phyloP scores from a whole-genome alignment of 2,797 vertebrate genomes.

The Scarus forsteni region DNA sequence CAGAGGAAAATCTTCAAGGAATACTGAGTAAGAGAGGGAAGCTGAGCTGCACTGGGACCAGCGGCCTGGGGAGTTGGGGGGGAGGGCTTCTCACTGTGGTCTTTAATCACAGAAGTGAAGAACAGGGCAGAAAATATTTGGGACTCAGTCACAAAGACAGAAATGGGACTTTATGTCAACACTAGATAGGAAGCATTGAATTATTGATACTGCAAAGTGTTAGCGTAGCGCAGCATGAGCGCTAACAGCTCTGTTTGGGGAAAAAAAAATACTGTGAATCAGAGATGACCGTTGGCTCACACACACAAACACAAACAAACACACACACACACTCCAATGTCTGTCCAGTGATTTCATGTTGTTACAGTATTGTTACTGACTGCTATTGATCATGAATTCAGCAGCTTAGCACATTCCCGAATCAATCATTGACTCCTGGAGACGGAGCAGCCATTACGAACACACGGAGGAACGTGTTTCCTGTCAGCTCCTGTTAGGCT shows the following conservation, averaged over 20 bases:
- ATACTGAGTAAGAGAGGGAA: slow-evolving; percentile 36
- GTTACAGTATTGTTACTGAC: slow-evolving; percentile 19
- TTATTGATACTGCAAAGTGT: slow-evolving; percentile 51
- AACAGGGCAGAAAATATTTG: slow-evolving; percentile 13
- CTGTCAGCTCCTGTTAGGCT: slow-evolving; percentile 15
- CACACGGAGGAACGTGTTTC: slow-evolving; percentile 8
- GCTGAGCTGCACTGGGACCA: slow-evolving; percentile 32
- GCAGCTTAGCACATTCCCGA: slow-evolving; percentile 9
- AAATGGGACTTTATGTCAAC: slow-evolving; percentile 50
- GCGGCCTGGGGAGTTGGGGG: slow-evolving; percentile 33
- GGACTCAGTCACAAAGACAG: slow-evolving; percentile 34
- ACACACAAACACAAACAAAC: slow-evolving; percentile 11
- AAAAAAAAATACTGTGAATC: slow-evolving; percentile 35
- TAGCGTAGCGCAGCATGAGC: slow-evolving; percentile 7
- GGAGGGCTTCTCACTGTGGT: slow-evolving; percentile 37
- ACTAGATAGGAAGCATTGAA: slow-evolving; percentile 49
- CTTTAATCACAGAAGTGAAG: slow-evolving; percentile 56
- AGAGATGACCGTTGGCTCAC: slow-evolving; percentile 45
- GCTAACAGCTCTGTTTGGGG: slow-evolving; percentile 20
- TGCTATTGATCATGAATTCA: slow-evolving; percentile 29
- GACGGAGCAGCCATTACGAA: slow-evolving; percentile 3
- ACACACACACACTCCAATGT: slow-evolving; percentile 2
- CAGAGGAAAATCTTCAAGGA: slow-evolving; percentile 37
- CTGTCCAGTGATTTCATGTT: slow-evolving; percentile 18
- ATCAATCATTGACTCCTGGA: slow-evolving; percentile 25